These are phyloP conservation scores for Anhinga rufa DNA, from an alignment of 2,113 vertebrate species.

Conservation along the genomic window DNA sequence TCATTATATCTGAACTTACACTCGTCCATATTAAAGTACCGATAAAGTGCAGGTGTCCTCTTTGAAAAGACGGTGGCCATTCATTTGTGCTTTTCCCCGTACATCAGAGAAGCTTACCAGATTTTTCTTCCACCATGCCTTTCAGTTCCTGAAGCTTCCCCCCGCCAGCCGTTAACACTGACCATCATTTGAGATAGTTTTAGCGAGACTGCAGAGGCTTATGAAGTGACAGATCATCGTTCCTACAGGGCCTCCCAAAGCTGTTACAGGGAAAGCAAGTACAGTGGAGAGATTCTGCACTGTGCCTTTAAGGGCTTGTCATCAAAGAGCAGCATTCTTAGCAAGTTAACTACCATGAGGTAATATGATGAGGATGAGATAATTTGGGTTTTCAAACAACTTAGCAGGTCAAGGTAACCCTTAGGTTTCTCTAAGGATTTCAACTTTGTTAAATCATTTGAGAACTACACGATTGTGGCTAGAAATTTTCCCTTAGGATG, in stretches of 20 bases:
- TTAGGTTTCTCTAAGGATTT: not conserved
- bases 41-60: not conserved
- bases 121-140: not conserved
- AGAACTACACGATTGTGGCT: not conserved
- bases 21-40: not conserved
- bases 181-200: not conserved
- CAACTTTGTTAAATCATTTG: not conserved
- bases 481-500: not conserved
- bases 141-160: not conserved
- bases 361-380: not conserved
- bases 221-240: not conserved
- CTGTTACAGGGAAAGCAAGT: not conserved
- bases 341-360: slow-evolving; percentile 1
- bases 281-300: not conserved
- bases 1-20: not conserved
- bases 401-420: slow-evolving; percentile 1
- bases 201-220: not conserved
- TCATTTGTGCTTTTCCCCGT: not conserved
- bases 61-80: not conserved
- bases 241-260: not conserved
- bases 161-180: not conserved
- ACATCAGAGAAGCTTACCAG: not conserved
- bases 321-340: not conserved
- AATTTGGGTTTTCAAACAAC: not conserved
- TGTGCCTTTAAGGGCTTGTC: slow-evolving; percentile 21